A percentile compares a stretch with the other conserved stretches of the same genome.
Conservation (phyloP, 2,113 vertebrate species). For the Scolopax mira region DNA sequence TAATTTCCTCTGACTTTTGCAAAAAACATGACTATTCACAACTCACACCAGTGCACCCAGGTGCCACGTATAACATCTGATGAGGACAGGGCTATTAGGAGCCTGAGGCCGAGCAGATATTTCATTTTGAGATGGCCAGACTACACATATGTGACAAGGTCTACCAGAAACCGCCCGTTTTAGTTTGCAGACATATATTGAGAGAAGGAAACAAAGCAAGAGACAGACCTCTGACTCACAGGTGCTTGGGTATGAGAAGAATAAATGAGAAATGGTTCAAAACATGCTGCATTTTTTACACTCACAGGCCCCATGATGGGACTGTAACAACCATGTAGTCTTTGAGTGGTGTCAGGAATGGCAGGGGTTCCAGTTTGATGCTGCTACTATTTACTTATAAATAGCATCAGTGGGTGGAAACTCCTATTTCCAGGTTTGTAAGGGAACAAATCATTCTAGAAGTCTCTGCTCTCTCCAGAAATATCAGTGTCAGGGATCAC, state of each 20-base stretch:
- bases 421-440: not conserved
- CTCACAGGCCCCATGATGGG: not conserved
- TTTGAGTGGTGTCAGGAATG: not conserved
- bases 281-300: not conserved
- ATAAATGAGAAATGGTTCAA: not conserved
- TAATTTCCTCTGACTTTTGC: not conserved
- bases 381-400: not conserved
- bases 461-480: not conserved
- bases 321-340: not conserved
- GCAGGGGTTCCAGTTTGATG: not conserved
- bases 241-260: not conserved
- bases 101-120: not conserved
- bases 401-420: not conserved
- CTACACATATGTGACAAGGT: not conserved
- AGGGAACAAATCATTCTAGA: not conserved
- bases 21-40: not conserved
- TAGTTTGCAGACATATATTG: not conserved
- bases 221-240: not conserved
- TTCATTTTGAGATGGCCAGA: not conserved
- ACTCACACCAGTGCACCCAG: not conserved
- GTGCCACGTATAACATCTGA: rapidly evolving
- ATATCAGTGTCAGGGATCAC: not conserved
- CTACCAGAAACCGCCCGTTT: not conserved
- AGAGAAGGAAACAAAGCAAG: not conserved
- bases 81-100: not conserved